These are phyloP conservation scores for Pseudochaenichthys georgianus DNA, from an alignment of 2,797 vertebrate genomes.

Conservation along the genomic window DNA sequence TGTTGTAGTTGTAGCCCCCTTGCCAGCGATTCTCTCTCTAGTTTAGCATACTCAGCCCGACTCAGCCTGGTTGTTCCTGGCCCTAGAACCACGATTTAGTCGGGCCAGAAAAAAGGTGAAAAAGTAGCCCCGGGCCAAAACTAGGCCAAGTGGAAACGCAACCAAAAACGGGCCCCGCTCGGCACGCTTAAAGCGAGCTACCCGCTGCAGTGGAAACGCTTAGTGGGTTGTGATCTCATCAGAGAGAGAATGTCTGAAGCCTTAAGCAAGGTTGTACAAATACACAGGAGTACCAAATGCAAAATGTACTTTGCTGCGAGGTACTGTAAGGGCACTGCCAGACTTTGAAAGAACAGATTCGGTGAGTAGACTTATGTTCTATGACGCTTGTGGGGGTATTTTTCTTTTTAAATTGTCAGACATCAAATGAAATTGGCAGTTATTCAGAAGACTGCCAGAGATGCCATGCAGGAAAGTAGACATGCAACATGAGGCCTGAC, in stretches of 20 bases:
- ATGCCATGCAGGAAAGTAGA: conserved; percentile 22
- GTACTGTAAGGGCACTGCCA: background rate
- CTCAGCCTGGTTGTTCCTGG: too few relatives aligned
- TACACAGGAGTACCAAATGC: conserved; percentile 11
- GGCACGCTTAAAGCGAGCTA: too few relatives aligned
- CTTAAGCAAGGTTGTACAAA: conserved; percentile 20
- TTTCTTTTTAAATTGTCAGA: conserved; percentile 42
- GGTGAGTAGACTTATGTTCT: background rate
- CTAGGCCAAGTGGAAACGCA: too few relatives aligned
- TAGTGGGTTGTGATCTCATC: conserved; percentile 2
- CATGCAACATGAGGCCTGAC: conserved; percentile 11
- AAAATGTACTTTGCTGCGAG: conserved; percentile 11
- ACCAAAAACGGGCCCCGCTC: too few relatives aligned
- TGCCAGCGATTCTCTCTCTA: too few relatives aligned
- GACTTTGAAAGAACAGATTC: conserved; percentile 18
- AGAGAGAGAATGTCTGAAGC: conserved; percentile 9
- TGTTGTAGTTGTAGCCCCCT: too few relatives aligned
- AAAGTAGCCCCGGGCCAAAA: too few relatives aligned
- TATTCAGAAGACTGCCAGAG: conserved; percentile 32
- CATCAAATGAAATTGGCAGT: conserved; percentile 58
- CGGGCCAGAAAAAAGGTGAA: too few relatives aligned
- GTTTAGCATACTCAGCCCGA: too few relatives aligned
- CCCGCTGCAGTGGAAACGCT: too few relatives aligned
- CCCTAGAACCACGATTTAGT: too few relatives aligned
- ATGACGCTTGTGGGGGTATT: conserved; percentile 19